A percentile compares a stretch with the other conserved stretches of the same genome.
These are phyloP conservation scores for Papilio helenus DNA, from an alignment of 1,140 invertebrate genomes.

Conservation along the genomic window DNA sequence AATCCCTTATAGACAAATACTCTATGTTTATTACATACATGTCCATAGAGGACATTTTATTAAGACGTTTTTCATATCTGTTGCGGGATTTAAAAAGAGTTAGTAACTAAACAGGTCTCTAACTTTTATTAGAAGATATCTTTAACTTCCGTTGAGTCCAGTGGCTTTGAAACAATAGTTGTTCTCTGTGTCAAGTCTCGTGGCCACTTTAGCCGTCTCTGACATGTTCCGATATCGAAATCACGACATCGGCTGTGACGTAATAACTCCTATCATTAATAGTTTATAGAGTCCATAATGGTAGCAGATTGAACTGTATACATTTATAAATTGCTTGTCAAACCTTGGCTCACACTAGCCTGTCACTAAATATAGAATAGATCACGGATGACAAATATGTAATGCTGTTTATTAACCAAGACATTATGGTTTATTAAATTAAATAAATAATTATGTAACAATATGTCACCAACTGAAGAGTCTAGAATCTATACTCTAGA, in stretches of 20 bases:
- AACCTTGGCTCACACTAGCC: neutral
- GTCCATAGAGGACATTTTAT: too few relatives aligned
- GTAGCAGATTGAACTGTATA: conserved; percentile 23
- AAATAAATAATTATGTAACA: neutral
- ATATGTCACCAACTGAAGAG: too few relatives aligned
- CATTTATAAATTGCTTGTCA: neutral
- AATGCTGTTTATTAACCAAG: neutral
- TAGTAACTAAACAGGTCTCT: neutral
- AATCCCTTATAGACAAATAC: too few relatives aligned
- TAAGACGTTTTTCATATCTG: too few relatives aligned
- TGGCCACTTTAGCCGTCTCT: conserved; percentile 14
- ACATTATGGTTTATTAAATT: neutral
- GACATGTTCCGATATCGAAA: conserved; percentile 8
- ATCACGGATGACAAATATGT: neutral
- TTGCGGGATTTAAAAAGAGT: neutral
- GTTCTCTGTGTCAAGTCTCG: neutral
- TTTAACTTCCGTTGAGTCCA: neutral
- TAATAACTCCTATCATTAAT: conserved; percentile 9
- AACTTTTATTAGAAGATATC: neutral
- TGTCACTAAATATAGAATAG: neutral
- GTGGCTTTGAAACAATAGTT: neutral
- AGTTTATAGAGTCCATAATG: neutral
- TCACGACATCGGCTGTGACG: conserved; percentile 21
- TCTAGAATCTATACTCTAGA: neutral
- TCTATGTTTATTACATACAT: too few relatives aligned